phyloP scores from a whole-genome alignment of 2,888 invertebrate species.

The Eucera pruinosa region DNA sequence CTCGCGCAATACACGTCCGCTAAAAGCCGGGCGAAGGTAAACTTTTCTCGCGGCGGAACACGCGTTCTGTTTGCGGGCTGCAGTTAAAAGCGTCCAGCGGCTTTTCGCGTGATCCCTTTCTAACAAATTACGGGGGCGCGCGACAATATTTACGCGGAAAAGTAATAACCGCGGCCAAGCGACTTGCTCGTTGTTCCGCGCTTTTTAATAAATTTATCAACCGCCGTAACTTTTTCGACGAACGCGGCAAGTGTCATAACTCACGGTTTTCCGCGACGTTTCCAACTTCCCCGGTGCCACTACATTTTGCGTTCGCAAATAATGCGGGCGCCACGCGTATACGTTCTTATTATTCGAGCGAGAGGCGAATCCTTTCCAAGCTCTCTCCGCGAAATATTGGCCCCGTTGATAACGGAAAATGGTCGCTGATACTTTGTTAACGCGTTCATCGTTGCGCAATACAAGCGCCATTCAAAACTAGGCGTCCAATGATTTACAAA shows the following conservation, averaged over 20 bases:
- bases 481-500: too few species aligned
- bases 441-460: too few species aligned
- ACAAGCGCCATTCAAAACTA: too few species aligned
- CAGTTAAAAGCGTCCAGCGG: slow-evolving; percentile 15
- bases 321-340: too few species aligned
- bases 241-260: slow-evolving; percentile 28
- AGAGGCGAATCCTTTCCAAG: neutral
- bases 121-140: slow-evolving; percentile 5
- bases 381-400: slow-evolving; percentile 5
- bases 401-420: neutral
- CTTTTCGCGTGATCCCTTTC: neutral
- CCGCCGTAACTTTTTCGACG: slow-evolving; percentile 34
- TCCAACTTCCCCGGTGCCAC: slow-evolving; percentile 24
- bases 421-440: neutral
- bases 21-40: slow-evolving; percentile 20
- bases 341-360: slow-evolving; percentile 24
- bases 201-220: slow-evolving; percentile 46
- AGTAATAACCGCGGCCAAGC: slow-evolving; percentile 35
- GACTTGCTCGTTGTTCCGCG: slow-evolving; percentile 9
- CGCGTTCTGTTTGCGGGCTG: slow-evolving; percentile 23
- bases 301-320: too few species aligned
- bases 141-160: slow-evolving; percentile 17
- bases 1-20: neutral
- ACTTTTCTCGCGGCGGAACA: slow-evolving; percentile 9
- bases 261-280: slow-evolving; percentile 30